Evolutionary conservation across 2,888 invertebrate genomes (phyloP).

Genomic region (Chymomyza fuscimana): DNA sequence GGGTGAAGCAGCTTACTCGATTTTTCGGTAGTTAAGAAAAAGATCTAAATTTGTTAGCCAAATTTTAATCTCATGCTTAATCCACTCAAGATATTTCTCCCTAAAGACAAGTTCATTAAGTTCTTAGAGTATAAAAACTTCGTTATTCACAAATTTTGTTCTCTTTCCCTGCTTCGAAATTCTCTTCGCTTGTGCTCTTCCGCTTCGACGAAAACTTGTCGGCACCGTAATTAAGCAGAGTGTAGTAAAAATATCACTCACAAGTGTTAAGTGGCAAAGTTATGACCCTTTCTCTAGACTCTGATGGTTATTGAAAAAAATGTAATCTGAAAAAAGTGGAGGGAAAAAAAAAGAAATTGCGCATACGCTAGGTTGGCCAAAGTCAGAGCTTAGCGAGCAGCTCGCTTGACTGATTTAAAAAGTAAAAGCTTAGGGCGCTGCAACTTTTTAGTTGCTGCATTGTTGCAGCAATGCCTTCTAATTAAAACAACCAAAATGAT

Average conservation of each 20-base stretch:
- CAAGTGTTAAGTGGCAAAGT: not conserved
- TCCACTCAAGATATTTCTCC: too few species aligned
- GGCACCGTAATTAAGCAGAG: not conserved
- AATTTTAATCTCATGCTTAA: too few species aligned
- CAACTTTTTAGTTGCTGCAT: not conserved
- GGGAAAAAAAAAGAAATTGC: not conserved
- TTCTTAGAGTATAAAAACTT: too few species aligned
- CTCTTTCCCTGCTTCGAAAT: not conserved
- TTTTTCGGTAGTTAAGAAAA: too few species aligned
- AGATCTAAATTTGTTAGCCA: too few species aligned
- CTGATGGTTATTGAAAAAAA: not conserved
- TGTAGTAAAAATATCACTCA: not conserved
- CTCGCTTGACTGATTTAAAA: not conserved
- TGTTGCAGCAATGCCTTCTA: constrained; percentile 4
- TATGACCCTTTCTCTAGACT: not conserved
- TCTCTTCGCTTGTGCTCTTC: not conserved
- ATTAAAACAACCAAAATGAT: not conserved
- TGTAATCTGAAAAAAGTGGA: not conserved
- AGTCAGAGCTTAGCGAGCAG: not conserved
- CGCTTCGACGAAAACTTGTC: not conserved
- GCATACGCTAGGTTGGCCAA: constrained; percentile 1
- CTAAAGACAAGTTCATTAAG: too few species aligned
- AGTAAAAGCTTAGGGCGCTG: not conserved
- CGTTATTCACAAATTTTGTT: not conserved
- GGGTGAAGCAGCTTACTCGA: too few species aligned